Percentiles rank a stretch among this genome's conserved stretches.
phyloP scores from a whole-genome alignment of 2,888 invertebrate genomes.

The Mechanitis messenoides region DNA sequence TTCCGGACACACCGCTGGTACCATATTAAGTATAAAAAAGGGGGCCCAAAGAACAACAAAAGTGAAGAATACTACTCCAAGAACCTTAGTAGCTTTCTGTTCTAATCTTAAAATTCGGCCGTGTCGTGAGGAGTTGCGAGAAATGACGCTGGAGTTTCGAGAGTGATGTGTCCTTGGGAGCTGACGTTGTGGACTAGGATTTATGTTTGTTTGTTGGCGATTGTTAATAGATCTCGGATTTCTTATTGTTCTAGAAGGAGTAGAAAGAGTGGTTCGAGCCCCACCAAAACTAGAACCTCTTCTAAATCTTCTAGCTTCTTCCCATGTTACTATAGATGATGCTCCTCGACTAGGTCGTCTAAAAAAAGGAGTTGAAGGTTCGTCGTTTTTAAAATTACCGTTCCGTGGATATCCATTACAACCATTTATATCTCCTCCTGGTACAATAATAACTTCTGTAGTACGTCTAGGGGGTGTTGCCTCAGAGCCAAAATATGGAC shows the following conservation, averaged over 20 bases:
- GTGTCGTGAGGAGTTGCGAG: conserved; percentile 87
- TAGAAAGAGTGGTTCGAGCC: conserved; percentile 77
- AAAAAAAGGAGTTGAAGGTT: conserved; percentile 66
- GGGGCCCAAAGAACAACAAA: conserved; percentile 98
- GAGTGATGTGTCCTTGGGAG: conserved; percentile 84
- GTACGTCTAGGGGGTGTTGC: conserved; percentile 72
- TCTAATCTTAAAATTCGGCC: conserved; percentile 91
- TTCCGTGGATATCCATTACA: conserved; percentile 61
- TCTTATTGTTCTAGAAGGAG: conserved; percentile 64
- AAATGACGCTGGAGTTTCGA: conserved; percentile 87
- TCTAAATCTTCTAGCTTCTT: conserved; percentile 77
- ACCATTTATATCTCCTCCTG: conserved; percentile 71
- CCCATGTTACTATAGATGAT: conserved; percentile 88
- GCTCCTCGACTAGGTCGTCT: conserved; percentile 78
- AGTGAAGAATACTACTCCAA: conserved; percentile 95
- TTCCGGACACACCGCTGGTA: conserved; percentile 88
- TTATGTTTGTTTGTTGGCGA: conserved; percentile 51
- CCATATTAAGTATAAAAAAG: conserved; percentile 92
- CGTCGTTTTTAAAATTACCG: conserved; percentile 55
- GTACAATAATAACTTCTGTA: conserved; percentile 72
- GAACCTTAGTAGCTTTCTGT: conserved; percentile 96
- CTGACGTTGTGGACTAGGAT: conserved; percentile 62
- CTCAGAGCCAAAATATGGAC: conserved; percentile 87
- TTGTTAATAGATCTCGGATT: conserved; percentile 54
- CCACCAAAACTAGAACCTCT: conserved; percentile 84